Base-by-base conservation (phyloP, 2,113 vertebrate species). In the Alosa alosa region DNA sequence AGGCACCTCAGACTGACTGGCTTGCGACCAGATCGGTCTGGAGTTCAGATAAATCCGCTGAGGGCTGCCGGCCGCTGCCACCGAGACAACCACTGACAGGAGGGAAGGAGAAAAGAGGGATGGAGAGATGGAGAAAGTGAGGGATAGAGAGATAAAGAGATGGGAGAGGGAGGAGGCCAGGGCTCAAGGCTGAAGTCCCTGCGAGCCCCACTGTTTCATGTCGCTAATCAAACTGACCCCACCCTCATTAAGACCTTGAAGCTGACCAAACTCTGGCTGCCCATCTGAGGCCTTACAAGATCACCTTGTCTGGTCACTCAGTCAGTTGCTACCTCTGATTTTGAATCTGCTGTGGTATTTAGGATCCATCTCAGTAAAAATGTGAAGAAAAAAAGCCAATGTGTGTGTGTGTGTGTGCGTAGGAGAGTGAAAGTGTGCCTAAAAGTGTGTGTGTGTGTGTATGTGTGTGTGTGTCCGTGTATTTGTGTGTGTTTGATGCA, bases 401-500 rank as follows among this genome's bases (percentile, higher is more conserved):
- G 20, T 60, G 20, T 60, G 55, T 60, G 57, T 25, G 64, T 72
- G 64, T 31, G 64, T 72, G 64, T 72, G 64, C 8, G 64, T 36
- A 4, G 3, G 64, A 17, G 64, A 17, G 8, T 72, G 49, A 22
- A 22, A 64, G 83, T 64, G 82, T 87, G 15, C 3, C 11, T 17
- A 52, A 13, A 10, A 13, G 15, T 13, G 50, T 8, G 8, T 49
- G 47, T 10, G 11, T 13, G 47, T 49, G 11, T 55, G 52, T 18
- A 1, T n/a, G 60, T n/a, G 22, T 64, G 60, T 64, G 60, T 64
- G 60, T 64, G 60, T 25, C 25, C 31, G n/a, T 36, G 64, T 36
- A 25, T 72, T 5, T 72, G 41, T 36, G 49, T 81, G 83, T 78
- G 82, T 87, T 75, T 10, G 75, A 89, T 84, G 72, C 50, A 46